Evolutionary conservation across 1,140 invertebrate species (phyloP).

Genomic region (Dinoponera quadriceps): DNA sequence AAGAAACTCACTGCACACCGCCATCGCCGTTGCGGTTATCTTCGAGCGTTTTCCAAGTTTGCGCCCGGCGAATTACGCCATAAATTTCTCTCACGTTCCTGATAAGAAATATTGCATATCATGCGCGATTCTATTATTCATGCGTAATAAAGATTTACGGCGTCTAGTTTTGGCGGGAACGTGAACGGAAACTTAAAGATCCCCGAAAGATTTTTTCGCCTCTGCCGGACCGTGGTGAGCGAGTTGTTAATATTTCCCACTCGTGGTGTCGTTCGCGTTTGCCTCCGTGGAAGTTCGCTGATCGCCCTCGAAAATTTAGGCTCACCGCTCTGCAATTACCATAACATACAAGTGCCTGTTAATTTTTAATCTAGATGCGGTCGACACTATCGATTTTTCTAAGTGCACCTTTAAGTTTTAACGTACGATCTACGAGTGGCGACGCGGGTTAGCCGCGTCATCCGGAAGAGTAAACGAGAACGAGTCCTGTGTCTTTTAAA

Average conservation of each 20-base stretch:
- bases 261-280: too few relatives aligned
- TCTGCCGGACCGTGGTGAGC: not conserved
- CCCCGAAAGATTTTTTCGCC: not conserved
- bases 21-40: slow-evolving; percentile 1
- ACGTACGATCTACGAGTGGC: not conserved
- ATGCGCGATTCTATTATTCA: slow-evolving; percentile 27
- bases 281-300: too few relatives aligned
- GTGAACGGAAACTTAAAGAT: not conserved
- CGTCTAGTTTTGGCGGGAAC: not conserved
- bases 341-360: not conserved
- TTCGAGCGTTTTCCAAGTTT: slow-evolving; percentile 9
- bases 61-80: not conserved
- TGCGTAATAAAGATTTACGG: slow-evolving; percentile 12
- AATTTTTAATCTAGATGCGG: slow-evolving; percentile 2
- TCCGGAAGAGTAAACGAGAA: not conserved
- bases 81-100: slow-evolving; percentile 43
- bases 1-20: not conserved
- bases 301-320: too few relatives aligned
- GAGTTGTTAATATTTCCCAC: too few relatives aligned
- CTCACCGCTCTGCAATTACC: too few relatives aligned
- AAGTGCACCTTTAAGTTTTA: not conserved
- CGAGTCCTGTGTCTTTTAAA: not conserved
- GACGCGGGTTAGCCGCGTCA: too few relatives aligned
- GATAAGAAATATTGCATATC: slow-evolving; percentile 14
- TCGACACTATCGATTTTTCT: not conserved